phyloP scores from a whole-genome alignment of 1,140 invertebrate genomes.

The Tribolium madens region DNA sequence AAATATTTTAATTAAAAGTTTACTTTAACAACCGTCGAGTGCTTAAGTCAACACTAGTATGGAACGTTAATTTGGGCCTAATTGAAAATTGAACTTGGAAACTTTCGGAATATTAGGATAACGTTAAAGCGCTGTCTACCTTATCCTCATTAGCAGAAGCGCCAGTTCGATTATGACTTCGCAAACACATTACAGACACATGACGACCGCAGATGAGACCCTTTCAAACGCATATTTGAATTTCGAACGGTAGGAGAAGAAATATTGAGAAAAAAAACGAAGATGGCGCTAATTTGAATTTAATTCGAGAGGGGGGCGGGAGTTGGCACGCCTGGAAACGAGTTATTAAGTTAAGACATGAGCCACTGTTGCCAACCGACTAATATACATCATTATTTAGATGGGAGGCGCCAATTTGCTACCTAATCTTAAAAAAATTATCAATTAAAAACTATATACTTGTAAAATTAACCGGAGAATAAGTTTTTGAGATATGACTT shows the following conservation, averaged over 20 bases:
- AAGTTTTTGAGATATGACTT: no score
- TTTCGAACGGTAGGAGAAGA: neutral
- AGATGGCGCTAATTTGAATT: no score
- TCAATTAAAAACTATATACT: no score
- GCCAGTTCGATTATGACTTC: slow-evolving; percentile 31
- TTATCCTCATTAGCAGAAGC: slow-evolving; percentile 26
- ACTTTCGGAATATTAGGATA: slow-evolving; percentile 19
- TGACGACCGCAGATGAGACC: neutral
- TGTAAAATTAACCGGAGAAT: no score
- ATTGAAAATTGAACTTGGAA: slow-evolving; percentile 30
- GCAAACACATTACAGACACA: slow-evolving; percentile 20
- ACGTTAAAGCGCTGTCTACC: slow-evolving; percentile 28
- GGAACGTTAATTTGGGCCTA: slow-evolving; percentile 22
- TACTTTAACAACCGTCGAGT: slow-evolving; percentile 15
- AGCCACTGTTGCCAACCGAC: no score
- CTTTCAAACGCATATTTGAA: slow-evolving; percentile 1
- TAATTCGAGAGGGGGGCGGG: no score
- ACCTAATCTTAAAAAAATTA: no score
- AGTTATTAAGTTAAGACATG: no score
- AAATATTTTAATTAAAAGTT: slow-evolving; percentile 38
- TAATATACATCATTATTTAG: no score
- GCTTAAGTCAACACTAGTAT: neutral
- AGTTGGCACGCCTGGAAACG: no score
- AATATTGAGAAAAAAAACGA: no score
- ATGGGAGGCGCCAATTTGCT: no score